Percentiles rank a stretch among this genome's conserved stretches.
phyloP scores from a whole-genome alignment of 2,113 vertebrate species.

The Maccullochella peelii region DNA sequence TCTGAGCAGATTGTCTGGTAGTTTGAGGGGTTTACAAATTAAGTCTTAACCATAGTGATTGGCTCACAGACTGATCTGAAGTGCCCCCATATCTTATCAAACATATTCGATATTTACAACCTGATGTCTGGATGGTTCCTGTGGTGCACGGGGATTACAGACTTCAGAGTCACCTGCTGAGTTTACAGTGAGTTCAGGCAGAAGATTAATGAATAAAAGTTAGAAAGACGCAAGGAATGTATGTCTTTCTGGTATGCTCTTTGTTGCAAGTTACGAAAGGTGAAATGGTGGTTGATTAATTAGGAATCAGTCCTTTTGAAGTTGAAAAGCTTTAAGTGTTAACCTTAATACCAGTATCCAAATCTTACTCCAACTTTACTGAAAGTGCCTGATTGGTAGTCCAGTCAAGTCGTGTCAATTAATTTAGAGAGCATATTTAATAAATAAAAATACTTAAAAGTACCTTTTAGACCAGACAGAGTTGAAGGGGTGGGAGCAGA shows the following conservation, averaged over 20 bases:
- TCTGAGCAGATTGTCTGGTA: not conserved
- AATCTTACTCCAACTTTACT: not conserved
- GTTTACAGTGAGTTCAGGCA: slow-evolving; percentile 19
- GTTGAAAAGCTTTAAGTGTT: slow-evolving; percentile 1
- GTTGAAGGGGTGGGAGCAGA: not conserved
- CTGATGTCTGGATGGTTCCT: slow-evolving; percentile 27
- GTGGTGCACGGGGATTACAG: slow-evolving; percentile 12
- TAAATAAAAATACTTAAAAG: not conserved
- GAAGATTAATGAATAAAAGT: slow-evolving; percentile 19
- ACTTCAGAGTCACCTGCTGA: slow-evolving; percentile 50
- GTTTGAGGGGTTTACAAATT: slow-evolving; percentile 2
- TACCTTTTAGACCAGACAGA: not conserved
- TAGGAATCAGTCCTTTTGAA: slow-evolving; percentile 31
- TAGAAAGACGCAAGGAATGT: not conserved
- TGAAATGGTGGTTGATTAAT: slow-evolving; percentile 32
- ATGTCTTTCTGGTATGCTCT: not conserved
- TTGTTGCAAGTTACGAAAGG: slow-evolving; percentile 6
- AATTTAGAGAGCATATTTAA: not conserved
- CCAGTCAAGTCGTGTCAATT: not conserved
- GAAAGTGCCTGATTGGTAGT: not conserved
- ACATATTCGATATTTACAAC: slow-evolving; percentile 49
- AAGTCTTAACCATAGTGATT: not conserved
- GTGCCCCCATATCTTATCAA: slow-evolving; percentile 21
- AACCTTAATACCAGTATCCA: slow-evolving; percentile 4
- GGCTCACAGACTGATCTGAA: not conserved